These are phyloP conservation scores for Distichodus sexfasciatus DNA, from an alignment of 2,797 vertebrate genomes.

Conservation along the genomic window DNA sequence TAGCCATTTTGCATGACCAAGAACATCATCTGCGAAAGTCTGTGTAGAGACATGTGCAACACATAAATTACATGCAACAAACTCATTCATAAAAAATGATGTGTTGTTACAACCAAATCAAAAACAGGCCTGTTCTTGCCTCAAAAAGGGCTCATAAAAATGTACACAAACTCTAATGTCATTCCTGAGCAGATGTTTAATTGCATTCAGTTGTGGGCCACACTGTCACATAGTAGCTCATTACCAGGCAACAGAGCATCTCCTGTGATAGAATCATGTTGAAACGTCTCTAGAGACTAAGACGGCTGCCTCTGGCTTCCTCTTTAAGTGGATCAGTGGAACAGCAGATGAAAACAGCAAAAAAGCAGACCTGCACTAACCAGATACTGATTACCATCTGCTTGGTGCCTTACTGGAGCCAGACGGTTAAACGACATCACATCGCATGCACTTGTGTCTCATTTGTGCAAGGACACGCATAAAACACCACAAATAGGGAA, in stretches of 20 bases:
- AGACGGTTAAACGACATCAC: not conserved
- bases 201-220: not conserved
- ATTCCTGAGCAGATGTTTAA: not conserved
- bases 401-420: conserved; percentile 21
- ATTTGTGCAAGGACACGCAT: not conserved
- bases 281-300: conserved; percentile 31
- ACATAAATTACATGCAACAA: no score
- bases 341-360: conserved; percentile 36
- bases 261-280: conserved; percentile 32
- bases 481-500: not conserved
- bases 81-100: no score
- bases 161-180: not conserved
- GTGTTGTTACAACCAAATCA: no score
- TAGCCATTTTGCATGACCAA: conserved; percentile 78
- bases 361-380: conserved; percentile 46
- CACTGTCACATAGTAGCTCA: not conserved
- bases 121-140: no score
- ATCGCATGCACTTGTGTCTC: not conserved
- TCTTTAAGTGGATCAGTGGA: conserved; percentile 49
- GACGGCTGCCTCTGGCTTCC: conserved; percentile 29
- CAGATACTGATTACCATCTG: conserved; percentile 51
- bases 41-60: no score
- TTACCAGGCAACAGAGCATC: conserved; percentile 33
- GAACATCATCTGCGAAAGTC: conserved; percentile 79
- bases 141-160: not conserved